Conservation (phyloP, 2,888 invertebrate species). For the Drosophila siamana region DNA sequence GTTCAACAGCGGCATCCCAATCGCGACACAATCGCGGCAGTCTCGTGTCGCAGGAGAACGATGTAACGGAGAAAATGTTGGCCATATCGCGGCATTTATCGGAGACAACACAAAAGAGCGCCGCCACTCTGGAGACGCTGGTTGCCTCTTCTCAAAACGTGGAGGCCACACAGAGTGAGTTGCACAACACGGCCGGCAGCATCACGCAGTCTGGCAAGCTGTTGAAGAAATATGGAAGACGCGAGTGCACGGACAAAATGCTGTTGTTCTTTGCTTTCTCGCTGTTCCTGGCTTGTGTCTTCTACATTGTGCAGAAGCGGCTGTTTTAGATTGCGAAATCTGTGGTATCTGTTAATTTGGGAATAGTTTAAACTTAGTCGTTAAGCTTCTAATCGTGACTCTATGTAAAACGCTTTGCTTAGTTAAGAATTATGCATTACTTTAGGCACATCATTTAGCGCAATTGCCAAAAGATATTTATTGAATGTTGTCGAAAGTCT, state of each 20-base stretch:
- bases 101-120: conserved; percentile 94
- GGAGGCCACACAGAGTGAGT: conserved; percentile 92
- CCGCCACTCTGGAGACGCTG: conserved; percentile 92
- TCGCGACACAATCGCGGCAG: conserved; percentile 87
- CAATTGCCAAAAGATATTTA: conserved; percentile 50
- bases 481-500: conserved; percentile 23
- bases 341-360: conserved; percentile 21
- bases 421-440: conserved; percentile 36
- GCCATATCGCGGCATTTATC: conserved; percentile 94
- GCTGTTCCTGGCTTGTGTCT: conserved; percentile 95
- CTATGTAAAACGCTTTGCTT: conserved; percentile 46
- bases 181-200: conserved; percentile 93
- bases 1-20: conserved; percentile 78
- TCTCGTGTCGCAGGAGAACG: conserved; percentile 86
- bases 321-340: conserved; percentile 87
- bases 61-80: conserved; percentile 93
- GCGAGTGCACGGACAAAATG: conserved; percentile 98
- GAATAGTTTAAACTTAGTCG: conserved; percentile 24
- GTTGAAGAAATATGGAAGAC: conserved; percentile 95
- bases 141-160: conserved; percentile 90
- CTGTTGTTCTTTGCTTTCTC: conserved; percentile 94
- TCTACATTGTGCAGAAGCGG: conserved; percentile 97
- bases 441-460: conserved; percentile 41
- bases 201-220: conserved; percentile 96
- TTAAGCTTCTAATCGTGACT: conserved; percentile 27